These are phyloP conservation scores for Argynnis bischoffii DNA, from an alignment of 2,888 invertebrate genomes.

Conservation along the genomic window DNA sequence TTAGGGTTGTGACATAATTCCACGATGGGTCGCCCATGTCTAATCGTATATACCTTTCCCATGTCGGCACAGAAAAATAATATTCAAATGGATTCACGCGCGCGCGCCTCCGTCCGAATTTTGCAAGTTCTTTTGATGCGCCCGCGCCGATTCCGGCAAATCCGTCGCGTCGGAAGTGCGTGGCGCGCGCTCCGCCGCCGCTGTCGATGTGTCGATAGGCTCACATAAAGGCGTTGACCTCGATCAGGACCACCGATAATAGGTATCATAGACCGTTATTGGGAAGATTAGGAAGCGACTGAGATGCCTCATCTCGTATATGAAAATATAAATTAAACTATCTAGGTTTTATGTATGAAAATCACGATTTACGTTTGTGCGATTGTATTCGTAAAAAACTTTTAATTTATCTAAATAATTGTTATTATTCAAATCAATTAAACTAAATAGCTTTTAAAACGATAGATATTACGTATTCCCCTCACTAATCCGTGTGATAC, in stretches of 20 bases:
- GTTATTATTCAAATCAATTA: not conserved
- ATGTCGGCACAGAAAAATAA: constrained; percentile 74
- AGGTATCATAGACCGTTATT: constrained; percentile 62
- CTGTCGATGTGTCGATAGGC: constrained; percentile 75
- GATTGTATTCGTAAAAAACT: too few relatives aligned
- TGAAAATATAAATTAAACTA: not conserved
- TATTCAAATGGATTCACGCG: constrained; percentile 82
- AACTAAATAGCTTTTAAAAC: constrained; percentile 52
- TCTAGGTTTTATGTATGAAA: not conserved
- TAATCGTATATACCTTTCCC: constrained; percentile 63
- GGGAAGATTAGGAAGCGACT: constrained; percentile 62
- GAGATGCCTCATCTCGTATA: constrained; percentile 21
- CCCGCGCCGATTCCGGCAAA: constrained; percentile 82
- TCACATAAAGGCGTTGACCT: constrained; percentile 72
- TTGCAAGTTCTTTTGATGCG: constrained; percentile 78
- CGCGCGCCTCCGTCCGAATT: constrained; percentile 78
- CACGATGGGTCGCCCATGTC: constrained; percentile 40
- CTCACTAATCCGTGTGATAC: constrained; percentile 75
- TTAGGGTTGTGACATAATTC: constrained; percentile 47
- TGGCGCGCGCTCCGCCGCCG: constrained; percentile 63
- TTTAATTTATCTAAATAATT: not conserved
- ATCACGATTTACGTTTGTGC: too few relatives aligned
- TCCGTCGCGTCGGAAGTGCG: constrained; percentile 82
- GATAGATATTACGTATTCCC: constrained; percentile 76
- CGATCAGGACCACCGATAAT: constrained; percentile 71